Conservation (phyloP, 2,888 invertebrate species). For the Pyrochroa serraticornis region DNA sequence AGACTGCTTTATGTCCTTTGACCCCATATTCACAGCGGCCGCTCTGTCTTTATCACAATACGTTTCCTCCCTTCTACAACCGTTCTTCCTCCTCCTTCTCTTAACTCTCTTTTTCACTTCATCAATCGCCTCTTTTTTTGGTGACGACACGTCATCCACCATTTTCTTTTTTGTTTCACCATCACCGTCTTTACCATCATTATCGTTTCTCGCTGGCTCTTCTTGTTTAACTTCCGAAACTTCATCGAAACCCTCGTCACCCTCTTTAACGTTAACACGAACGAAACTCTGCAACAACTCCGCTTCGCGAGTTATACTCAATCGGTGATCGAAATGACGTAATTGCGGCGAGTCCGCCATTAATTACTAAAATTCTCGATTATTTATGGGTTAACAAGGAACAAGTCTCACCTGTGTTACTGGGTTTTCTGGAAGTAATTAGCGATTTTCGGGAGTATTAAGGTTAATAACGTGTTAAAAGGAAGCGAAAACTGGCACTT, state of each 20-base stretch:
- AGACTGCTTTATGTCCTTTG: constrained; percentile 86
- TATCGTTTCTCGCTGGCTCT: constrained; percentile 27
- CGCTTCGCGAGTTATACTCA: constrained; percentile 63
- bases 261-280: constrained; percentile 68
- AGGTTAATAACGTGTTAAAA: constrained; percentile 10
- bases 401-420: too few relatives aligned
- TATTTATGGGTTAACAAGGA: neutral
- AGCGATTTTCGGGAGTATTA: constrained; percentile 7
- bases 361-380: constrained; percentile 9
- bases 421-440: neutral
- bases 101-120: constrained; percentile 50
- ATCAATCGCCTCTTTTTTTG: constrained; percentile 33
- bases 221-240: constrained; percentile 20
- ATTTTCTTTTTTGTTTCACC: constrained; percentile 42
- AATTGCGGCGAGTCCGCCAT: constrained; percentile 36
- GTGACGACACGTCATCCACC: constrained; percentile 47
- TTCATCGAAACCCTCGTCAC: constrained; percentile 49
- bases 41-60: constrained; percentile 92
- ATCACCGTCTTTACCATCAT: constrained; percentile 40
- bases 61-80: constrained; percentile 68
- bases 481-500: constrained; percentile 39
- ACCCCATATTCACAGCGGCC: constrained; percentile 85
- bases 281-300: constrained; percentile 83
- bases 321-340: constrained; percentile 38
- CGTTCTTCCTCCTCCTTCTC: constrained; percentile 56